Evolutionary conservation across 2,113 vertebrate species (phyloP).

Genomic region (Triplophysa dalaica): DNA sequence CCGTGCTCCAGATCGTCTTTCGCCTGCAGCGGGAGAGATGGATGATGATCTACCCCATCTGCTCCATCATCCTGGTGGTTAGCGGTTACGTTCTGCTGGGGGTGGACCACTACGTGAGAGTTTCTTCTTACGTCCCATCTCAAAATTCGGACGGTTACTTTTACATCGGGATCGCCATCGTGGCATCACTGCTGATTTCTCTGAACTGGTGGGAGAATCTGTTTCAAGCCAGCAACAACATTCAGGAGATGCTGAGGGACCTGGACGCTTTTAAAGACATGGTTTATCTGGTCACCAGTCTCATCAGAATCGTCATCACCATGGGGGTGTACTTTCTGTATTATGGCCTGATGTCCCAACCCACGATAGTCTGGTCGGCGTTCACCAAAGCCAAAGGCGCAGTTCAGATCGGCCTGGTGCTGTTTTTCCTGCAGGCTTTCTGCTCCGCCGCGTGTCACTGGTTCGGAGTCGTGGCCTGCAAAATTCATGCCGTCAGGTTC

Average conservation of each 20-base stretch:
- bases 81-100: slow-evolving; percentile 71
- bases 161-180: slow-evolving; percentile 70
- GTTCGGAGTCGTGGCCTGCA: slow-evolving; percentile 80
- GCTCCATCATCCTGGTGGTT: slow-evolving; percentile 68
- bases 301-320: slow-evolving; percentile 70
- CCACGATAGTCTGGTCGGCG: slow-evolving; percentile 54
- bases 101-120: slow-evolving; percentile 69
- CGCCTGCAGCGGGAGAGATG: slow-evolving; percentile 67
- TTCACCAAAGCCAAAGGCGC: slow-evolving; percentile 50
- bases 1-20: slow-evolving; percentile 68
- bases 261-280: slow-evolving; percentile 71
- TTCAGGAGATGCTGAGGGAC: slow-evolving; percentile 64
- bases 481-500: slow-evolving; percentile 74
- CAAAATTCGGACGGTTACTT: slow-evolving; percentile 23
- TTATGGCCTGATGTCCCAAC: slow-evolving; percentile 47
- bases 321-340: slow-evolving; percentile 67
- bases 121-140: slow-evolving; percentile 50
- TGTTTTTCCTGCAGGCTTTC: slow-evolving; percentile 74
- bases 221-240: slow-evolving; percentile 67
- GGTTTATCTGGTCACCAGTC: slow-evolving; percentile 71
- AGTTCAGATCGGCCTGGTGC: slow-evolving; percentile 60
- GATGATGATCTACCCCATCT: slow-evolving; percentile 75
- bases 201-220: slow-evolving; percentile 81
- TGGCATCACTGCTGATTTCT: slow-evolving; percentile 69
- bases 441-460: slow-evolving; percentile 77